Evolutionary conservation across 2,113 vertebrate genomes (phyloP).

Genomic region (Pollimyrus isidori): DNA sequence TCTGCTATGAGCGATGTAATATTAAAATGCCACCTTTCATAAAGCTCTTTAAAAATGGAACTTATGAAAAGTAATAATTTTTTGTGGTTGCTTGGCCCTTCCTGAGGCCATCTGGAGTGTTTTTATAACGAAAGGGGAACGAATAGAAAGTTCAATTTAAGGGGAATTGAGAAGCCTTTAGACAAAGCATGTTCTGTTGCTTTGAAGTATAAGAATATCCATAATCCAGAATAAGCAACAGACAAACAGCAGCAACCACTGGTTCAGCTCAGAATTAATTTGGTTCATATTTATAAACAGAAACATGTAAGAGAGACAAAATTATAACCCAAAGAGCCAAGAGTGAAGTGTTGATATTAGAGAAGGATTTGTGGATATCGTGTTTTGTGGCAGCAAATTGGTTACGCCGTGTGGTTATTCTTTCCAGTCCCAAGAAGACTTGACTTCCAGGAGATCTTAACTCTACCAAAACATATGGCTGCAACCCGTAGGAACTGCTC

Average conservation of each 20-base stretch:
- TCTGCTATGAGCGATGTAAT: not conserved
- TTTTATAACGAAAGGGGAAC: not conserved
- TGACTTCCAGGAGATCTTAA: not conserved
- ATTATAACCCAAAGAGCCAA: not conserved
- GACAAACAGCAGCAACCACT: not conserved
- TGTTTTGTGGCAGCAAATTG: not conserved
- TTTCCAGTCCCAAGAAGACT: not conserved
- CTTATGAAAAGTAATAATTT: not conserved
- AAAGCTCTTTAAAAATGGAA: not conserved
- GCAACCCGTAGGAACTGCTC: not conserved
- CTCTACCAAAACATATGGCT: not conserved
- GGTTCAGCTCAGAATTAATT: not conserved
- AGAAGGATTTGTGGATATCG: not conserved
- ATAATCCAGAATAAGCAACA: not conserved
- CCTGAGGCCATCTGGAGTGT: not conserved
- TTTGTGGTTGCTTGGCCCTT: not conserved
- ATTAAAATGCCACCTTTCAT: not conserved
- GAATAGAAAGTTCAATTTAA: not conserved
- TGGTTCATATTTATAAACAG: not conserved
- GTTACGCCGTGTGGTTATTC: slow-evolving; percentile 1
- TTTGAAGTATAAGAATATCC: not conserved
- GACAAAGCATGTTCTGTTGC: not conserved
- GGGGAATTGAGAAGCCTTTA: not conserved
- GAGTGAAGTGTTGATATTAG: not conserved
- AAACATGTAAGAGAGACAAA: not conserved